These are phyloP conservation scores for Lobophora halterata DNA, from an alignment of 2,888 invertebrate species.

Conservation along the genomic window DNA sequence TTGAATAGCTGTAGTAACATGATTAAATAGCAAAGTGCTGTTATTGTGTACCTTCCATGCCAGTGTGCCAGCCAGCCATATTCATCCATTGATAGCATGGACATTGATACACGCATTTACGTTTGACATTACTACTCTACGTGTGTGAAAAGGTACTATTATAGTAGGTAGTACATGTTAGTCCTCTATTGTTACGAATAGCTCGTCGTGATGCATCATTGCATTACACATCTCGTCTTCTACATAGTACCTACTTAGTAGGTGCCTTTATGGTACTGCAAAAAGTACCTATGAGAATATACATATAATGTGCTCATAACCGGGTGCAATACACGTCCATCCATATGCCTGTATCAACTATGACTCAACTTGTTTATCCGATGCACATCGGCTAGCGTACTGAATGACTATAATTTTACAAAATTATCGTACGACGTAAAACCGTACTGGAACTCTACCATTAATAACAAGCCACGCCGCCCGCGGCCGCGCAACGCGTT, in stretches of 20 bases:
- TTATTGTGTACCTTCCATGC: too few relatives aligned
- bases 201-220: slow-evolving; percentile 46
- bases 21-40: too few relatives aligned
- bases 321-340: too few relatives aligned
- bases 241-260: too few relatives aligned
- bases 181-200: slow-evolving; percentile 23
- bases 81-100: slow-evolving; percentile 22
- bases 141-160: slow-evolving; percentile 11
- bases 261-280: too few relatives aligned
- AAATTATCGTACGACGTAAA: slow-evolving; percentile 60
- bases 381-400: slow-evolving; percentile 39
- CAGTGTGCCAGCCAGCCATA: slow-evolving; percentile 3
- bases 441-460: slow-evolving; percentile 41
- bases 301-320: too few relatives aligned
- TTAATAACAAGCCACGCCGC: slow-evolving; percentile 38
- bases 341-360: slow-evolving; percentile 30
- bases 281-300: too few relatives aligned
- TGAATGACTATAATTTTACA: slow-evolving; percentile 58
- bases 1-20: too few relatives aligned
- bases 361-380: slow-evolving; percentile 57
- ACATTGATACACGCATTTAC: slow-evolving; percentile 8
- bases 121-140: slow-evolving; percentile 7
- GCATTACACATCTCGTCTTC: slow-evolving; percentile 33
- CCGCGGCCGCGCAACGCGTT: slow-evolving; percentile 21
- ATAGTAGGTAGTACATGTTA: too few relatives aligned